Conservation (phyloP, 53 echinoderm and acorn worm species). For the Astropecten irregularis region DNA sequence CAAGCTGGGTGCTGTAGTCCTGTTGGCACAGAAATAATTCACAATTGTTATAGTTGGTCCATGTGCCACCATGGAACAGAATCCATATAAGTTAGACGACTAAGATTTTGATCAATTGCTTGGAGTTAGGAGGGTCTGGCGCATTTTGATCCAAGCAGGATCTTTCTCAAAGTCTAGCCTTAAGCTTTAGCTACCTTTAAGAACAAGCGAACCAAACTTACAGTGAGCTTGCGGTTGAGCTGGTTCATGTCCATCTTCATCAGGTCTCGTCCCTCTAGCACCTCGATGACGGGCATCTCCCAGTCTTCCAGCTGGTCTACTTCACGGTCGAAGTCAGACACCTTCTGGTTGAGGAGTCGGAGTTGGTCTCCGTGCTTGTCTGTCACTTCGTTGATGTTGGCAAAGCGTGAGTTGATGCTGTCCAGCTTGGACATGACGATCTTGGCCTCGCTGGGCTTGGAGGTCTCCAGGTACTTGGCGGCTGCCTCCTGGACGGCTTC, state of each 20-base stretch:
- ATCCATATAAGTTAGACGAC: no score
- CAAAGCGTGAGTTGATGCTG: conserved; percentile 76
- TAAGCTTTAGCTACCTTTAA: no score
- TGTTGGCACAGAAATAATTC: neutral
- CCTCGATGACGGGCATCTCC: conserved; percentile 86
- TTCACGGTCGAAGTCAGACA: conserved; percentile 89
- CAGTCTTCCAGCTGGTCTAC: conserved; percentile 97
- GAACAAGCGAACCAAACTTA: no score
- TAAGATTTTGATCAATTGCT: no score
- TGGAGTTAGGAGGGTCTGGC: no score
- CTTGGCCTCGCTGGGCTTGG: conserved; percentile 87
- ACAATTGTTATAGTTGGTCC: neutral
- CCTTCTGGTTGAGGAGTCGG: conserved; percentile 64
- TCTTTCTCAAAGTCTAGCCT: no score
- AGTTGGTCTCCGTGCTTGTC: conserved; percentile 80
- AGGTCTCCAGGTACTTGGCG: conserved; percentile 72
- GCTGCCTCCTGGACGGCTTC: conserved; percentile 84
- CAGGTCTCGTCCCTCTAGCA: conserved; percentile 79
- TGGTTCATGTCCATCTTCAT: conserved; percentile 92
- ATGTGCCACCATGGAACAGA: no score
- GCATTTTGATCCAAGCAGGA: no score
- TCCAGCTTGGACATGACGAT: conserved; percentile 84
- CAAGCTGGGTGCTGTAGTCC: conserved; percentile 79
- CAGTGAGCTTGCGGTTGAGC: conserved; percentile 88
- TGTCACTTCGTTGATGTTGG: conserved; percentile 66